Evolutionary conservation across 2,888 invertebrate genomes (phyloP).

Genomic region (Myopa testacea): DNA sequence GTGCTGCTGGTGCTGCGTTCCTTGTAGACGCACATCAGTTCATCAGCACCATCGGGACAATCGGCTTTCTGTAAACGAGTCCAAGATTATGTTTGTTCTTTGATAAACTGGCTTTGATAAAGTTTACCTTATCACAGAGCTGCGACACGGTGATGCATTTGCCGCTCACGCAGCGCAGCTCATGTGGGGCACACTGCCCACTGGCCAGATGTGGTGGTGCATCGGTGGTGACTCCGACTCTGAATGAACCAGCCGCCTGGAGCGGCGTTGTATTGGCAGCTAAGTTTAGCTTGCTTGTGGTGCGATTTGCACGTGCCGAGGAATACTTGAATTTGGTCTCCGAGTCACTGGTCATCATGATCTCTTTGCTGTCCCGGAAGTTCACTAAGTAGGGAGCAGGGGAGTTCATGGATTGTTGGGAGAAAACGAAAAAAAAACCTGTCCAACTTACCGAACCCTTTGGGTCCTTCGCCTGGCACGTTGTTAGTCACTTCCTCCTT

Average conservation of each 20-base stretch:
- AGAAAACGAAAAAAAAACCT: too few relatives aligned
- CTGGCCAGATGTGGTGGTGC: constrained; percentile 38
- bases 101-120: not conserved
- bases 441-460: constrained; percentile 56
- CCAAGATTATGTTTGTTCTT: not conserved
- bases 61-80: constrained; percentile 65
- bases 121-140: constrained; percentile 72
- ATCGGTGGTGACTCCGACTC: constrained; percentile 49
- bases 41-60: constrained; percentile 76
- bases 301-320: constrained; percentile 56
- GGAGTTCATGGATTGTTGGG: not conserved
- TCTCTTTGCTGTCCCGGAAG: constrained; percentile 72
- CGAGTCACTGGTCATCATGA: constrained; percentile 73
- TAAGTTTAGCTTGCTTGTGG: constrained; percentile 45
- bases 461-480: constrained; percentile 52
- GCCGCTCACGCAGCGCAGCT: constrained; percentile 75
- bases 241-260: constrained; percentile 55
- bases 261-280: constrained; percentile 53
- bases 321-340: constrained; percentile 67
- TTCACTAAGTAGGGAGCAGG: constrained; percentile 67
- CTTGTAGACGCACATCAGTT: constrained; percentile 74
- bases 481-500: constrained; percentile 55
- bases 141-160: constrained; percentile 75
- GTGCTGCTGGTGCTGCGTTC: constrained; percentile 53
- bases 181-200: constrained; percentile 66